Percentiles rank a stretch among this genome's conserved stretches.
These are phyloP conservation scores for Tipula vernalis DNA, from an alignment of 2,888 invertebrate species.

Conservation along the genomic window DNA sequence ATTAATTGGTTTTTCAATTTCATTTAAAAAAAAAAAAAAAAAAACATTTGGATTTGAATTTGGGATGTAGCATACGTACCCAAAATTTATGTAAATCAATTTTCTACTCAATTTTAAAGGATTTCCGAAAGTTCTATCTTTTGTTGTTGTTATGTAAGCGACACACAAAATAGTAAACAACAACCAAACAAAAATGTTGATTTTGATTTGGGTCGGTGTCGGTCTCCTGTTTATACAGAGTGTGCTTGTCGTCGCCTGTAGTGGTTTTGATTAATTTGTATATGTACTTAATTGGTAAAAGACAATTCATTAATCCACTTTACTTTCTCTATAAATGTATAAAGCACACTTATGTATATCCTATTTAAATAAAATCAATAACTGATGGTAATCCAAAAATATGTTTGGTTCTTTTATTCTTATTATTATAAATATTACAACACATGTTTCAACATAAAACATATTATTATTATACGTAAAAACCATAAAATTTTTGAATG, in stretches of 20 bases:
- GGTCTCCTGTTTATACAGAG: not conserved
- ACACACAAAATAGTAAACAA: not conserved
- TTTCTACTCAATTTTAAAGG: not conserved
- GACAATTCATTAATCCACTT: not conserved
- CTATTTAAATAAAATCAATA: not conserved
- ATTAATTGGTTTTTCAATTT: not conserved
- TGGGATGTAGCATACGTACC: not conserved
- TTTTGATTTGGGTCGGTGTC: not conserved
- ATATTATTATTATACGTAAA: not conserved
- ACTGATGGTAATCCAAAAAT: not conserved
- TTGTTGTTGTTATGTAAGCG: not conserved
- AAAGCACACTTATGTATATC: not conserved
- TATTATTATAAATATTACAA: not conserved
- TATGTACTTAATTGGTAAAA: not conserved
- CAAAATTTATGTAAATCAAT: constrained; percentile 4
- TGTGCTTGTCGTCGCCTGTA: not conserved
- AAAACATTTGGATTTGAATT: not conserved
- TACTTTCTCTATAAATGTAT: not conserved
- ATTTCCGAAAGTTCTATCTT: not conserved
- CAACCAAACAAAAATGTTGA: not conserved
- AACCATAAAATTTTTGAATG: not conserved
- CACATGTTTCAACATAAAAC: not conserved
- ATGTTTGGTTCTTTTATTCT: not conserved
- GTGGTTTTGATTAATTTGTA: not conserved
- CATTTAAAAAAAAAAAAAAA: not conserved